Evolutionary conservation across 2,888 invertebrate genomes (phyloP), one percentile per base, ranked within the genome.

Genomic region (Netelia melanura): DNA sequence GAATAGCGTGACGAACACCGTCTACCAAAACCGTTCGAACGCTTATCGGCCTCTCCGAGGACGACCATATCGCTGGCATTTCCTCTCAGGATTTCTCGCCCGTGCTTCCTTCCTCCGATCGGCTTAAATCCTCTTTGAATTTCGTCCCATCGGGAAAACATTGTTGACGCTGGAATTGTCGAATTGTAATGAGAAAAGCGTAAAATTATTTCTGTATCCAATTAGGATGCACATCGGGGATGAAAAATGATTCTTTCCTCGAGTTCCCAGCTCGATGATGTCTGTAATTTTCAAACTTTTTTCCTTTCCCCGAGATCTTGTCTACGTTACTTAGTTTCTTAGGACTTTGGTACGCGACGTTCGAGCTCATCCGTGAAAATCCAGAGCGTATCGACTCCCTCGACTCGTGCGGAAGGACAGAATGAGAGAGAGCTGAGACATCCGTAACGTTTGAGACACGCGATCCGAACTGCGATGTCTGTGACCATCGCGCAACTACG

Each of bases 1-100:
- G 94, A 68, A 97, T 95, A 21, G 96, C 96, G 94, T 96, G 96
- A 87, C 97, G 95, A 88, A 96, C 95, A 23, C 96, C 96, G 91
- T 96, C 95, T 82, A 96, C 95, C 97, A 97, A 97, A 75, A 95
- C 94, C 0, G 95, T 95, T 82, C 94, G 94, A 48, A 96, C 95
- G 85, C 94, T 95, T 25, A 95, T 93, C 3, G 95, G 95, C 84
- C 95, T 92, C 85, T 94, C 94, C 83, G 95, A 95, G 1, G 95
- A 95, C 86, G 95, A 94, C 96, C 96, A 96, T 84, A 95, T 94
- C 8, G 94, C 94, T 44, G 94, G 93, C 94, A 94, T 94, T 85
- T 87, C 89, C 64, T 23, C 21, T 10, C 21, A 6, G n/a, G 8
- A 64, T 62, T 43, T 54, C 1, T n/a, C 52, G 48, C 30, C 21